A percentile compares a stretch with the other conserved stretches of the same genome.
Evolutionary conservation across 2,113 vertebrate genomes (phyloP).

Genomic region (Danionella cerebrum): DNA sequence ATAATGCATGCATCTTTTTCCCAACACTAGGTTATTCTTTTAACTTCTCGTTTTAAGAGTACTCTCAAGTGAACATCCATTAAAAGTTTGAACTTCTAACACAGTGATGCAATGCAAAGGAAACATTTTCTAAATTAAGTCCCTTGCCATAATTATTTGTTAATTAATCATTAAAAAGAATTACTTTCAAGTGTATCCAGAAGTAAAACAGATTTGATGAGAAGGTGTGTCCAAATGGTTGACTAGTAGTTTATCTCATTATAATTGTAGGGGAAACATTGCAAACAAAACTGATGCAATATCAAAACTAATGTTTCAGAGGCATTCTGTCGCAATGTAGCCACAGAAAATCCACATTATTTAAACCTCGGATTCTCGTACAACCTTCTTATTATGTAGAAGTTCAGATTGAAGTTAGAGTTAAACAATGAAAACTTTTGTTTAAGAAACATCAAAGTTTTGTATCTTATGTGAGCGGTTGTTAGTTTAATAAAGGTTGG

Average conservation of each 20-base stretch:
- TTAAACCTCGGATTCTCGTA: too few species aligned
- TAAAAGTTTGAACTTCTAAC: neutral
- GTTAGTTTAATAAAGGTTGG: neutral
- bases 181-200: neutral
- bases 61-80: neutral
- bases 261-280: too few species aligned
- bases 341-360: neutral
- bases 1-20: neutral
- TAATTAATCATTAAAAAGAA: neutral
- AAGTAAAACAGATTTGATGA: neutral
- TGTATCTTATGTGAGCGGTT: neutral
- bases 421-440: neutral
- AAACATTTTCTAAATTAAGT: neutral
- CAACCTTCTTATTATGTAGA: too few species aligned
- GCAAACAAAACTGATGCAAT: too few species aligned
- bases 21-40: neutral
- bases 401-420: neutral
- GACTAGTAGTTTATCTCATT: neutral
- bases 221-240: too few species aligned
- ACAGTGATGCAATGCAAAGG: neutral
- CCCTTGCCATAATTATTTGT: neutral
- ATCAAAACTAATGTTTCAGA: too few species aligned
- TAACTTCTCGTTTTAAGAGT: neutral
- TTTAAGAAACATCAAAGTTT: neutral
- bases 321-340: too few species aligned